phyloP scores from a whole-genome alignment of 2,113 vertebrate genomes.

The Athene cunicularia region DNA sequence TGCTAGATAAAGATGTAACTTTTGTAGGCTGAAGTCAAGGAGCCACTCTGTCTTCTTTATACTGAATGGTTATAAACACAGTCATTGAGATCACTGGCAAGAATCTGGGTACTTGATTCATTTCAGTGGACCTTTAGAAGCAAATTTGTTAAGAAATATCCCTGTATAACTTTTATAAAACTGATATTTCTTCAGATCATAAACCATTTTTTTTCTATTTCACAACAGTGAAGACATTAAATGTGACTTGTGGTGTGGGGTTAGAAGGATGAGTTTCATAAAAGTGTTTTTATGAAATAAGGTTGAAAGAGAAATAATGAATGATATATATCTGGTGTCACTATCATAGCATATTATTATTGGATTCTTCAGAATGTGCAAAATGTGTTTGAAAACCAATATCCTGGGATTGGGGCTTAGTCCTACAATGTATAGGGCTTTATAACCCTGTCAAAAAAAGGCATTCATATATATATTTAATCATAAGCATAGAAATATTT shows the following conservation, averaged over 20 bases:
- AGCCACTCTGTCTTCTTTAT: background rate
- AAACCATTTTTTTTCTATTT: background rate
- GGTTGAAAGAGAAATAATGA: background rate
- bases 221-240: background rate
- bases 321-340: background rate
- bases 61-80: background rate
- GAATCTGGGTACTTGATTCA: background rate
- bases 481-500: background rate
- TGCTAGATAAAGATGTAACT: background rate
- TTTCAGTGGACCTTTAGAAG: background rate
- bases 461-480: background rate
- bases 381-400: slow-evolving; percentile 12
- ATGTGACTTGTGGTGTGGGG: background rate
- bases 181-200: background rate
- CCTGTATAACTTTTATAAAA: background rate
- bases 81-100: background rate
- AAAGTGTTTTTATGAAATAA: slow-evolving; percentile 2
- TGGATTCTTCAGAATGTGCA: background rate
- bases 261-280: slow-evolving; percentile 37
- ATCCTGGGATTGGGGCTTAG: background rate
- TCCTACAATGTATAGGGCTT: background rate
- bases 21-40: background rate
- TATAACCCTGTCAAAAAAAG: background rate
- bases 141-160: background rate
- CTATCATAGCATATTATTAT: background rate